Evolutionary conservation across 2,113 vertebrate species (phyloP).

Genomic region (human): GRCh38 chr4:125874001-125874500

Average conservation of each 20-base stretch:
- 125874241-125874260: background rate
- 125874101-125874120: background rate
- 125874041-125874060: background rate
- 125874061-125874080: background rate
- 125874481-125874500: background rate
- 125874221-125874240: background rate
- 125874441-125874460: background rate
- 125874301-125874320: rapidly evolving
- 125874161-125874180: background rate
- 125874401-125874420: background rate
- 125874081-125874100: background rate
- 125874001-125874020: background rate
- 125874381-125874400: background rate
- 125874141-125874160: background rate
- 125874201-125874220: background rate
- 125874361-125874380: background rate
- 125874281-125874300: background rate
- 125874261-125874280: background rate
- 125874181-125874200: background rate
- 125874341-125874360: background rate
- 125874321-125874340: background rate
- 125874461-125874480: background rate
- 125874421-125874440: background rate
- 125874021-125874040: background rate
- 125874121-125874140: background rate